Conservation (phyloP, 1,140 invertebrate species). For the Zaprionus capensis region DNA sequence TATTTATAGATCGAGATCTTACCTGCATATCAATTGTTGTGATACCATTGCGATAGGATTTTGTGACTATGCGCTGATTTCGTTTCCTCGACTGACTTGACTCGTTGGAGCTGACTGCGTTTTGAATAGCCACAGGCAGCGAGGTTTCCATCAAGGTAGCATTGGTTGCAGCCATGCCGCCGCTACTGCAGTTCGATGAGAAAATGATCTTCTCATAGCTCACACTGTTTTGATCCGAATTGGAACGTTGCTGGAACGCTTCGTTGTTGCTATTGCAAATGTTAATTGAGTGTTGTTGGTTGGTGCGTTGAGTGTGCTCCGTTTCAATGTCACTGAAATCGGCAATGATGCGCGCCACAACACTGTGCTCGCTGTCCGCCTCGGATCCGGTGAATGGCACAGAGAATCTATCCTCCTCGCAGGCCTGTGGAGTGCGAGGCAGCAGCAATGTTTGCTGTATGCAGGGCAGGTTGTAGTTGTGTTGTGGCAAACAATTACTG, state of each 20-base stretch:
- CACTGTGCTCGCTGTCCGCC: constrained; percentile 70
- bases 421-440: constrained; percentile 47
- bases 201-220: constrained; percentile 63
- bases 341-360: constrained; percentile 81
- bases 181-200: constrained; percentile 51
- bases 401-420: constrained; percentile 65
- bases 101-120: constrained; percentile 45
- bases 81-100: constrained; percentile 66
- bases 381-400: constrained; percentile 59
- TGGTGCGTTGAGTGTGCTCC: constrained; percentile 61
- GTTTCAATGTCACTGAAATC: constrained; percentile 83
- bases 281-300: constrained; percentile 22
- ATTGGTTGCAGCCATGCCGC: constrained; percentile 13
- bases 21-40: constrained; percentile 76
- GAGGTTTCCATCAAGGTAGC: constrained; percentile 57
- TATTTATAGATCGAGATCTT: neutral
- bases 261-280: constrained; percentile 41
- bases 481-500: constrained; percentile 45
- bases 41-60: constrained; percentile 78
- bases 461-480: constrained; percentile 41
- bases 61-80: constrained; percentile 77
- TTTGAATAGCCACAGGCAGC: constrained; percentile 51
- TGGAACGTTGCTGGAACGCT: constrained; percentile 11
- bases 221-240: constrained; percentile 12
- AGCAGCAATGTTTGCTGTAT: constrained; percentile 49